Conservation (phyloP, 2,113 vertebrate genomes). For the Echinops telfairi region DNA sequence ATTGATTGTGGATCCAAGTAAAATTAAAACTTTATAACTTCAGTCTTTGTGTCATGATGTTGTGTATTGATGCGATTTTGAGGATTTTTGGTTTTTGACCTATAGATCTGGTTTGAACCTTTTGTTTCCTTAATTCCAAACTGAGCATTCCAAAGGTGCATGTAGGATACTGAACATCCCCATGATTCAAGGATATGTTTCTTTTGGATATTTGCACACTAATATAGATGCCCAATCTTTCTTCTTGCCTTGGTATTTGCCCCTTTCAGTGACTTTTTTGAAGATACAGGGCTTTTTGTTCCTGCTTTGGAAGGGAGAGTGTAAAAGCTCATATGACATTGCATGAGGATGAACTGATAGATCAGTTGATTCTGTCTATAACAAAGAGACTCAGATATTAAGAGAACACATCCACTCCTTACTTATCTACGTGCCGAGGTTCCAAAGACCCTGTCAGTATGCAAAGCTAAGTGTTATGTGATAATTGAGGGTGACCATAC, state of each 20-base stretch:
- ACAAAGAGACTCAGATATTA: not conserved
- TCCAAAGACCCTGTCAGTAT: too few species aligned
- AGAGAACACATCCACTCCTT: conserved; percentile 4
- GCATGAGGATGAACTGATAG: conserved; percentile 1
- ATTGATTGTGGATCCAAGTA: too few species aligned
- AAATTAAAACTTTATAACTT: too few species aligned
- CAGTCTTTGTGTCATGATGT: too few species aligned
- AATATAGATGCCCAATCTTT: not conserved
- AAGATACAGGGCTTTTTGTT: conserved; percentile 3
- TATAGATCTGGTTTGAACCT: not conserved
- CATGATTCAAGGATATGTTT: not conserved
- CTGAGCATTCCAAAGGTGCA: conserved; percentile 10
- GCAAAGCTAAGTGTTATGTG: too few species aligned
- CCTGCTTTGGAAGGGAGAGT: conserved; percentile 23
- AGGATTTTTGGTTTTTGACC: too few species aligned
- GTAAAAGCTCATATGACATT: not conserved
- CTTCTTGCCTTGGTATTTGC: conserved; percentile 18
- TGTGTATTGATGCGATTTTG: too few species aligned
- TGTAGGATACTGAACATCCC: not conserved
- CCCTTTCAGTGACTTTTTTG: conserved; percentile 44
- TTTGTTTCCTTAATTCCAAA: conserved; percentile 51
- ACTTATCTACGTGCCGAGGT: too few species aligned
- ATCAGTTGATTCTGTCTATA: not conserved
- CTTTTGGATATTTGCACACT: conserved; percentile 3
- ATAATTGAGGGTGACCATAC: too few species aligned